Percentiles rank a stretch among this genome's conserved stretches.
These are phyloP conservation scores for Watsonalla binaria DNA, from an alignment of 2,888 invertebrate species.

Conservation along the genomic window DNA sequence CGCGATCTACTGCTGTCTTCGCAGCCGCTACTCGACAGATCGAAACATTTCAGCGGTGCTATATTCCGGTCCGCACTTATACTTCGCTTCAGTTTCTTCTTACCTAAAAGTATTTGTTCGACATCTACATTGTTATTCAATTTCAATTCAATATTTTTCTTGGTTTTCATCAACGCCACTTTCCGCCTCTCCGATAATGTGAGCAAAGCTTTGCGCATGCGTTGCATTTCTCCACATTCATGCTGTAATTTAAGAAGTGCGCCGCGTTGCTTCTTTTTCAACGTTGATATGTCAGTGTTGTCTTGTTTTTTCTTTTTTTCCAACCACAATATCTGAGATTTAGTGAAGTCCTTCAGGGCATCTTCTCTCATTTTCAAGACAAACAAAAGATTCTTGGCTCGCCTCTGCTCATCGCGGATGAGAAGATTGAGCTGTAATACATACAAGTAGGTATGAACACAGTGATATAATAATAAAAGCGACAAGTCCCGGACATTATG, in stretches of 20 bases:
- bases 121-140: conserved; percentile 56
- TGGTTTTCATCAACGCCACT: conserved; percentile 64
- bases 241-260: conserved; percentile 81
- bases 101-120: conserved; percentile 54
- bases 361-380: conserved; percentile 72
- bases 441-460: conserved; percentile 7
- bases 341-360: conserved; percentile 69
- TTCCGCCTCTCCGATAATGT: conserved; percentile 65
- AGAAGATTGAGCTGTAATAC: conserved; percentile 69
- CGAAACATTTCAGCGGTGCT: conserved; percentile 66
- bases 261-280: conserved; percentile 83
- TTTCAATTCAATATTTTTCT: conserved; percentile 64
- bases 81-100: conserved; percentile 58
- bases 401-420: conserved; percentile 72
- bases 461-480: background rate
- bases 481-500: background rate
- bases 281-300: conserved; percentile 67
- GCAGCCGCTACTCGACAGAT: conserved; percentile 65
- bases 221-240: conserved; percentile 83
- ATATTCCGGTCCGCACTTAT: conserved; percentile 38
- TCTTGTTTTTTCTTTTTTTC: conserved; percentile 71
- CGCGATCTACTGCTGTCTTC: conserved; percentile 50
- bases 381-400: conserved; percentile 68
- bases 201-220: conserved; percentile 69
- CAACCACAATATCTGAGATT: conserved; percentile 70